phyloP scores from a whole-genome alignment of 2,888 invertebrate species.

The Parthenolecanium corni region DNA sequence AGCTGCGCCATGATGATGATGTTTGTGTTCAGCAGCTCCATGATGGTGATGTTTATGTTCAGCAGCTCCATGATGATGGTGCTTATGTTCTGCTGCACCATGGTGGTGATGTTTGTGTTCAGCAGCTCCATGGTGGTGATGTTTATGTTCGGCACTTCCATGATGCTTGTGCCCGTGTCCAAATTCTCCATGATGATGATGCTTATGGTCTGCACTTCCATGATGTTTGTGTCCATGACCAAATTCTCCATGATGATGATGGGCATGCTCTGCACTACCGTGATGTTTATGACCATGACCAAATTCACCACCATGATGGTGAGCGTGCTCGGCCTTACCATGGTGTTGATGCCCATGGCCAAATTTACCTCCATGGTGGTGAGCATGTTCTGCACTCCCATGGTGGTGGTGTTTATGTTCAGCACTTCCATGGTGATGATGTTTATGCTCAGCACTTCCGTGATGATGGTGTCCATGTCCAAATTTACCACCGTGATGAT shows the following conservation, averaged over 20 bases:
- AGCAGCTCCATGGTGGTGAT: slow-evolving; percentile 40
- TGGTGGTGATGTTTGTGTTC: slow-evolving; percentile 30
- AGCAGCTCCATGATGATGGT: too few relatives aligned
- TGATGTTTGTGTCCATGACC: slow-evolving; percentile 35
- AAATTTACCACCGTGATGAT: slow-evolving; percentile 33
- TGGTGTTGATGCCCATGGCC: slow-evolving; percentile 34
- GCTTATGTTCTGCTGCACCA: slow-evolving; percentile 8
- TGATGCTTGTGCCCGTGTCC: slow-evolving; percentile 41
- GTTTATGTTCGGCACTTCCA: slow-evolving; percentile 54
- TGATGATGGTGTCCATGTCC: slow-evolving; percentile 35
- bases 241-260: slow-evolving; percentile 33
- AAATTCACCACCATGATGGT: slow-evolving; percentile 32
- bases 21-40: too few relatives aligned
- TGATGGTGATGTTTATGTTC: too few relatives aligned
- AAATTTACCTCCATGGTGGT: slow-evolving; percentile 33
- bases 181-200: slow-evolving; percentile 33
- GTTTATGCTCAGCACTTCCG: slow-evolving; percentile 34
- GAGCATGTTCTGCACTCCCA: slow-evolving; percentile 33
- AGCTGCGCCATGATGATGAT: too few relatives aligned
- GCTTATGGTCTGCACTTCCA: slow-evolving; percentile 33
- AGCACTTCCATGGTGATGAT: slow-evolving; percentile 34
- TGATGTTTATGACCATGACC: slow-evolving; percentile 34
- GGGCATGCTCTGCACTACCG: slow-evolving; percentile 34
- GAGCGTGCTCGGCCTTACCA: slow-evolving; percentile 25
- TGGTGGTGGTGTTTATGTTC: slow-evolving; percentile 34